These are phyloP conservation scores for Rhyzopertha dominica DNA, from an alignment of 1,140 invertebrate species.

Conservation along the genomic window DNA sequence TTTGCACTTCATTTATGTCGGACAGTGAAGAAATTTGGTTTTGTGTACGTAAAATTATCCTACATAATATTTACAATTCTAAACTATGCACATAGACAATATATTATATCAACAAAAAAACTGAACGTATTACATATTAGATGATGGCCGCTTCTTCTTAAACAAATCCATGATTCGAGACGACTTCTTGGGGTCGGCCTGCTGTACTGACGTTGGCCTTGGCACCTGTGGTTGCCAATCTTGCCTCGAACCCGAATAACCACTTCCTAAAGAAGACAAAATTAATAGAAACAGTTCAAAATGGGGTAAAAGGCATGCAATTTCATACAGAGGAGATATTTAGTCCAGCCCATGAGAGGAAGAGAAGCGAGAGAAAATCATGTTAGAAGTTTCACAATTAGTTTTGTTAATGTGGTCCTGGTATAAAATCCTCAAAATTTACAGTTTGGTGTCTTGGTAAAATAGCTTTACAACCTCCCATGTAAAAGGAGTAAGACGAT, in stretches of 20 bases:
- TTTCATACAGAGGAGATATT: slow-evolving; percentile 2
- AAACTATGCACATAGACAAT: too few species aligned
- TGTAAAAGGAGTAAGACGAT: slow-evolving; percentile 9
- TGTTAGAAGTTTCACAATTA: too few species aligned
- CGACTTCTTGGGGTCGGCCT: slow-evolving; percentile 18
- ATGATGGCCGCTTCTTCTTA: slow-evolving; percentile 17
- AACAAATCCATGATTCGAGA: slow-evolving; percentile 27
- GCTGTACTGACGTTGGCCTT: slow-evolving; percentile 13
- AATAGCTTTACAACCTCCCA: slow-evolving; percentile 4
- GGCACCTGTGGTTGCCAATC: slow-evolving; percentile 16
- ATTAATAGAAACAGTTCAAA: not conserved
- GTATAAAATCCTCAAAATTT: slow-evolving; percentile 1
- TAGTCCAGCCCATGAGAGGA: not conserved
- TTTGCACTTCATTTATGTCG: too few species aligned
- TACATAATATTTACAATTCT: too few species aligned
- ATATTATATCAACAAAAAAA: too few species aligned
- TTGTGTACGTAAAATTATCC: too few species aligned
- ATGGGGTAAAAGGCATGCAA: slow-evolving; percentile 2
- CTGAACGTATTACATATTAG: too few species aligned
- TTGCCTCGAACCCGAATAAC: slow-evolving; percentile 6
- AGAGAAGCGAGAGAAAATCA: too few species aligned
- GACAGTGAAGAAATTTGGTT: too few species aligned
- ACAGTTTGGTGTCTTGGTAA: not conserved
- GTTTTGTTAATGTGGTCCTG: too few species aligned
- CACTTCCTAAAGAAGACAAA: slow-evolving; percentile 7